These are phyloP conservation scores for Chymomyza costata DNA, from an alignment of 1,140 invertebrate genomes.

Conservation along the genomic window DNA sequence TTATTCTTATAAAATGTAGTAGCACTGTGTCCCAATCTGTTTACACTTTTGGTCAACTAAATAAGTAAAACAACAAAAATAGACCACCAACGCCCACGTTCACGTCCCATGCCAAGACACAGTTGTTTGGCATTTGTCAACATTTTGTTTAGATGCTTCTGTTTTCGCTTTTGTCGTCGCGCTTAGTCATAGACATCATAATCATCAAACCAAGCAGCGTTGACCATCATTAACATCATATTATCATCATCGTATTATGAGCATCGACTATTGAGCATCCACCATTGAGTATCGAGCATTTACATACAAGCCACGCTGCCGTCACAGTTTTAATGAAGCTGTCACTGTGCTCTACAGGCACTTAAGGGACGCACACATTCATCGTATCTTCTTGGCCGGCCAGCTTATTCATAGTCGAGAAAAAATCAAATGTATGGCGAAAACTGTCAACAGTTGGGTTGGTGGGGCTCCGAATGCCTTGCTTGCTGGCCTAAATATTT, in stretches of 20 bases:
- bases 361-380: slow-evolving; percentile 47
- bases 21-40: slow-evolving; percentile 13
- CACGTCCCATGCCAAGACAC: slow-evolving; percentile 21
- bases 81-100: slow-evolving; percentile 40
- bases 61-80: no score
- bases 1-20: background rate
- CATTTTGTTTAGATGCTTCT: slow-evolving; percentile 19
- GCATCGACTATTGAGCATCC: slow-evolving; percentile 39
- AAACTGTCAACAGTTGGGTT: slow-evolving; percentile 57
- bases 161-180: background rate
- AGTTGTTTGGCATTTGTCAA: slow-evolving; percentile 66
- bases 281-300: slow-evolving; percentile 17
- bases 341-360: slow-evolving; percentile 50
- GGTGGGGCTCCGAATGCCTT: slow-evolving; percentile 15
- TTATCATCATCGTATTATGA: slow-evolving; percentile 15
- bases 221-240: slow-evolving; percentile 9
- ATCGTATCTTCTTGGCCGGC: no score
- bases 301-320: slow-evolving; percentile 20
- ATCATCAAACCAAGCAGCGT: slow-evolving; percentile 1
- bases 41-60: slow-evolving; percentile 48
- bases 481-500: slow-evolving; percentile 59
- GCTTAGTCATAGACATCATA: slow-evolving; percentile 35
- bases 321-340: slow-evolving; percentile 56
- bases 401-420: slow-evolving; percentile 45
- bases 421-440: slow-evolving; percentile 3